Conservation (phyloP, 2,113 vertebrate genomes). For the Acanthochromis polyacanthus region DNA sequence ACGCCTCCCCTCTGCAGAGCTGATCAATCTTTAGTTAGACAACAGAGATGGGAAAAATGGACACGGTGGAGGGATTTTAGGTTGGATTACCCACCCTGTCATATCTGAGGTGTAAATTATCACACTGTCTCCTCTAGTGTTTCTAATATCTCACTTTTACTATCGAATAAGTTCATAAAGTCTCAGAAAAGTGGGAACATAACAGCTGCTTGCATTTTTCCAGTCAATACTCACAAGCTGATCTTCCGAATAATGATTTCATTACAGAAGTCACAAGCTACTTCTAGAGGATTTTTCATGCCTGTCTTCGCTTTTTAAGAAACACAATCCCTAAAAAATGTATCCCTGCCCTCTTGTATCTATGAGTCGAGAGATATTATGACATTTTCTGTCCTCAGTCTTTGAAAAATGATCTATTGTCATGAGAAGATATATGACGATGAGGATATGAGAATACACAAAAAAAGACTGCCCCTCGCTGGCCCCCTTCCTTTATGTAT, state of each 20-base stretch:
- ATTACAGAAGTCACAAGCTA: too few species aligned
- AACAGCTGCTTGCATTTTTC: too few species aligned
- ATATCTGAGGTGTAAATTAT: too few species aligned
- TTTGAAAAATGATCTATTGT: conserved; percentile 37
- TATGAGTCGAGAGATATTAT: conserved; percentile 13
- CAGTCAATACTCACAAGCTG: too few species aligned
- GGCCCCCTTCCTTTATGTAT: conserved; percentile 10
- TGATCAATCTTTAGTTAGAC: conserved; percentile 36
- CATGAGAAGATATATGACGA: conserved; percentile 1
- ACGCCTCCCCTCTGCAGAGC: conserved; percentile 35
- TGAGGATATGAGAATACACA: neutral
- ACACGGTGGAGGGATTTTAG: conserved; percentile 12
- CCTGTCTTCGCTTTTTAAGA: neutral
- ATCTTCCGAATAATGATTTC: too few species aligned
- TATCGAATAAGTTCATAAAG: too few species aligned
- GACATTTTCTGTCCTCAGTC: conserved; percentile 7
- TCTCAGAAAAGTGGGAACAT: too few species aligned
- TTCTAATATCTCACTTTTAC: too few species aligned
- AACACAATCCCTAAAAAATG: neutral
- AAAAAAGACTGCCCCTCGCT: neutral
- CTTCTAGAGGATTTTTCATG: neutral
- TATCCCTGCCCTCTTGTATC: neutral
- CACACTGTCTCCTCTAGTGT: too few species aligned
- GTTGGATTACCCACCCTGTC: neutral
- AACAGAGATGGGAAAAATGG: conserved; percentile 1